Evolutionary conservation across 2,797 vertebrate genomes (phyloP), one percentile per base, ranked within the genome.

Genomic region (Cyprinodon diabolis): DNA sequence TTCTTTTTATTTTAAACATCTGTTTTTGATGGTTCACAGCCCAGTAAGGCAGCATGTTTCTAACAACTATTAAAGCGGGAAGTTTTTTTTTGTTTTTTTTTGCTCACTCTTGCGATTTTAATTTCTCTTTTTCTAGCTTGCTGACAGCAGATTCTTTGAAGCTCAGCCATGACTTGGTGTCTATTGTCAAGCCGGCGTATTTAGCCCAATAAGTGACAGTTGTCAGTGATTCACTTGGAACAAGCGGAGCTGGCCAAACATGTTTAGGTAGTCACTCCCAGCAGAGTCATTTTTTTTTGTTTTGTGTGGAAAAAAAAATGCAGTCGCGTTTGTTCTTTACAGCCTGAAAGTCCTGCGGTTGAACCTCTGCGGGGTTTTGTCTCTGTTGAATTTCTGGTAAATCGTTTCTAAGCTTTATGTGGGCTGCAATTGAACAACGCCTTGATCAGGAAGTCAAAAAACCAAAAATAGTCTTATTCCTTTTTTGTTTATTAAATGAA

Each of bases 201-300:
- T 82, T 68, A 73, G 80, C 69, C 58, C 66, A 70, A 76, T 84
- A 69, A 55, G 55, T 75, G 77, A 80, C 73, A 68, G 40, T 70
- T 37, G 43, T 58, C 68, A 74, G 68, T 21, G 60, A 63, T 45
- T 63, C 60, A 66, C 55, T 66, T 68, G 71, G 62, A 79, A 91
- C 88, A 43, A 69, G 90, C 79, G 73, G 78, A 92, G 88, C 93
- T 85, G 80, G 92, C 72, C 77, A 56, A 90, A 90, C 92, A 87
- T 89, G 92, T 90, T 78, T 67, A 71, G 86, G 84, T 74, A 85
- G 85, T 79, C 80, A 82, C 74, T 87, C 71, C 60, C 68, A n/a
- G 62, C 1, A 10, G 21, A 65, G 62, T 40, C 5, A 13, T 63
- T 45, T 63, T 48, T 48, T 68, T 30, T 54, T 14, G 17, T 49